phyloP scores from a whole-genome alignment of 2,888 invertebrate genomes.

The Cephus sareptanus region DNA sequence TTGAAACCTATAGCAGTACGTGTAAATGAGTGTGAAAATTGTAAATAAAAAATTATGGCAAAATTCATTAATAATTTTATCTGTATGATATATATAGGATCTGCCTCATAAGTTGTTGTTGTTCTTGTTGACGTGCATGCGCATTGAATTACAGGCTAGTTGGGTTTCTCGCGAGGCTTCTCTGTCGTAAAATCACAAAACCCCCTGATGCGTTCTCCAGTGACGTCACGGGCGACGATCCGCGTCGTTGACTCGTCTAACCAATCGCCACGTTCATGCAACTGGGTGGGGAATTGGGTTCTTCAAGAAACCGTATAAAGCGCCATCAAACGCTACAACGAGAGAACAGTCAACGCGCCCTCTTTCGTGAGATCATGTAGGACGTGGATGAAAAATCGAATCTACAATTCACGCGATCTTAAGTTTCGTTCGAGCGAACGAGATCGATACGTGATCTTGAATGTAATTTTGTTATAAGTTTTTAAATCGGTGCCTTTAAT shows the following conservation, averaged over 20 bases:
- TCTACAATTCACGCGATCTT: constrained; percentile 19
- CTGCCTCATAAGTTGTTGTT: neutral
- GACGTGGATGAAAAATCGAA: constrained; percentile 21
- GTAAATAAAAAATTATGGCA: no score
- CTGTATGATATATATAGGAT: neutral
- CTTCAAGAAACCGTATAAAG: constrained; percentile 44
- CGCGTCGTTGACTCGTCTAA: neutral
- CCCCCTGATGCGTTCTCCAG: constrained; percentile 32
- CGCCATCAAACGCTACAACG: constrained; percentile 44
- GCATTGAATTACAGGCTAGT: constrained; percentile 21
- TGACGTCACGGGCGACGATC: constrained; percentile 34
- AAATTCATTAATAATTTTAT: neutral
- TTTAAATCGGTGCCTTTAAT: neutral
- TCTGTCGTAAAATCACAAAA: constrained; percentile 32
- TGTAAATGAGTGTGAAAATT: neutral
- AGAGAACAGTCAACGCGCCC: constrained; percentile 47
- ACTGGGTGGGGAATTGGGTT: constrained; percentile 34
- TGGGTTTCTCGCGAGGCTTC: constrained; percentile 29
- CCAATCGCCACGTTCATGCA: constrained; percentile 19
- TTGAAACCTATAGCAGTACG: neutral
- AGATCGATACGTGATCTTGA: neutral
- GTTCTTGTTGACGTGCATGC: neutral
- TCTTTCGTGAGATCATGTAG: constrained; percentile 47
- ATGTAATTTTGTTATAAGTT: neutral
- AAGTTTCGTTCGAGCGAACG: neutral